Evolutionary conservation across 2,113 vertebrate genomes (phyloP).

Genomic region (Oceanodroma tethys): DNA sequence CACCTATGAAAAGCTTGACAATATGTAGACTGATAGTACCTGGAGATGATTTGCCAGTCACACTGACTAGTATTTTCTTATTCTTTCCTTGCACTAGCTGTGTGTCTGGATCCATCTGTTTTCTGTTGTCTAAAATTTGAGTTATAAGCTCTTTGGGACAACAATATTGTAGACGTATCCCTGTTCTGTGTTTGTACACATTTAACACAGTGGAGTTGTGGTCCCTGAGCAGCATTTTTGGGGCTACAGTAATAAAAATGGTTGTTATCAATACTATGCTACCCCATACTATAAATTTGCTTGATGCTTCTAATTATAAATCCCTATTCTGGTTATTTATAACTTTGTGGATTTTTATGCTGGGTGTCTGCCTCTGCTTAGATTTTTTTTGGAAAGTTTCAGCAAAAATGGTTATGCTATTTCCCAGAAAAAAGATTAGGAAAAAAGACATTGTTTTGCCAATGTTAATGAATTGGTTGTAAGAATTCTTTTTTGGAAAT

Average conservation of each 20-base stretch:
- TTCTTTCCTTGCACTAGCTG: neutral
- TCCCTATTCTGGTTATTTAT: constrained; percentile 3
- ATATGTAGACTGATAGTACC: neutral
- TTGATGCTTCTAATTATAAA: constrained; percentile 28
- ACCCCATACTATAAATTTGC: neutral
- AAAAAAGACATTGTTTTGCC: constrained; percentile 56
- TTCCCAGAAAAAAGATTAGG: constrained; percentile 65
- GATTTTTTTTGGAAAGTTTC: constrained; percentile 49
- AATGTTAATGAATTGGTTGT: constrained; percentile 62
- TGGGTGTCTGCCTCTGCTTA: constrained; percentile 44
- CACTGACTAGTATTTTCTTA: neutral
- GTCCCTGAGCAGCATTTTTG: neutral
- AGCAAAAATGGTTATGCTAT: constrained; percentile 23
- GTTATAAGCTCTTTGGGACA: neutral
- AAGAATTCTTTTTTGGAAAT: constrained; percentile 43
- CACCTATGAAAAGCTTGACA: neutral
- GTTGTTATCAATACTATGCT: neutral
- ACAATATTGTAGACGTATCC: neutral
- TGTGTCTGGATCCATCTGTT: neutral
- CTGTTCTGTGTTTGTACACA: neutral
- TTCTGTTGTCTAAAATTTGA: neutral
- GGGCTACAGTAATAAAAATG: neutral
- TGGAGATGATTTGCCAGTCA: neutral
- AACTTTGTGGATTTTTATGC: constrained; percentile 26
- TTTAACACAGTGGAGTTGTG: neutral